Evolutionary conservation across 2,113 vertebrate genomes (phyloP), one percentile per base, ranked within the genome.

Genomic region (Tor tambroides): DNA sequence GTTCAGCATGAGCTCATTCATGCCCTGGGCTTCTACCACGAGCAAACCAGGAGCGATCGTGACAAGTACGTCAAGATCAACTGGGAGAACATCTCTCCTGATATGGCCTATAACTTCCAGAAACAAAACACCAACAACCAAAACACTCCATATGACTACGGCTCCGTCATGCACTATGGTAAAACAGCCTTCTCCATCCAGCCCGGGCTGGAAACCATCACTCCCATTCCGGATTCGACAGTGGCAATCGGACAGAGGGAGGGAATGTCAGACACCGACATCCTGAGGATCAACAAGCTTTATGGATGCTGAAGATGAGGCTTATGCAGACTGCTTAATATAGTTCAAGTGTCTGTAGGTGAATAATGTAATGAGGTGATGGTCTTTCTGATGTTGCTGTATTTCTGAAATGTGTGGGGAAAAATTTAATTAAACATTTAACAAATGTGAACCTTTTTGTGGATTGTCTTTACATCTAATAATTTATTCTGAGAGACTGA

Each of bases 31-130:
- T 92, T 93, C 65, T 85, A 92, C 80, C 91, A 93, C 8, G 91
- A 93, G 56, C 92, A 93, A 5, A 88, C 84, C 51, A 89, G 92
- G 71, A 89, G 75, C n/a, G 92, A 93, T 89, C 86, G 92, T 23
- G 91, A 92, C 74, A 1, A 72, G 2, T 90, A 93, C 21, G 71
- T 93, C 32, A 51, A 0, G 4, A 90, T 93, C 88, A 86, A 90
- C 85, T 88, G 82, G 88, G 1, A 88, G 7, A 89, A 91, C 49
- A 87, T 93, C n/a, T 5, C 76, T n/a, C 63, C 90, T 87, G 69
- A 15, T 11, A 26, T 19, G 19, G 4, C 23, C 78, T 32, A 14
- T 54, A 88, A 91, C 79, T 91, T 92, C 10, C 0, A 87, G 15
- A 77, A 56, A 28, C 19, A 80, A 23, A 41, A 88, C n/a, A 91